phyloP scores from a whole-genome alignment of 2,888 invertebrate species.

The Parelbella ahira region DNA sequence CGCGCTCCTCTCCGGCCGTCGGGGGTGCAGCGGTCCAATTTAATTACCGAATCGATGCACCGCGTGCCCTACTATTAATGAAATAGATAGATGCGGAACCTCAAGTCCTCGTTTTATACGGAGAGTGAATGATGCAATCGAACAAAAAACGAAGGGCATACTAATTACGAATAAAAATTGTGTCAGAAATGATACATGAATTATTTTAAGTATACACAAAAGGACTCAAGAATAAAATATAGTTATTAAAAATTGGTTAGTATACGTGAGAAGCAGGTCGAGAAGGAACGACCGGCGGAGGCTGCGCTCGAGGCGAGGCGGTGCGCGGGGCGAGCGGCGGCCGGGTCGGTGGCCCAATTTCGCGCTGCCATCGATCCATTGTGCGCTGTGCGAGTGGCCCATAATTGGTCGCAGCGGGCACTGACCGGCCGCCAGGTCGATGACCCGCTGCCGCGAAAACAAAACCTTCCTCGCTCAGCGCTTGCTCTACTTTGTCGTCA shows the following conservation, averaged over 20 bases:
- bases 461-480: slow-evolving; percentile 61
- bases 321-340: slow-evolving; percentile 47
- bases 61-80: slow-evolving; percentile 18
- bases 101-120: slow-evolving; percentile 2
- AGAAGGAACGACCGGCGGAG: slow-evolving; percentile 37
- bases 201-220: too few relatives aligned
- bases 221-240: background rate
- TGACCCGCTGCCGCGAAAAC: slow-evolving; percentile 73
- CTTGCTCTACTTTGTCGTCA: slow-evolving; percentile 27
- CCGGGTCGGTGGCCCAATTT: slow-evolving; percentile 71
- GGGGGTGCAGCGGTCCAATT: slow-evolving; percentile 70
- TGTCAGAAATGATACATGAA: too few relatives aligned
- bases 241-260: slow-evolving; percentile 17
- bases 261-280: slow-evolving; percentile 9
- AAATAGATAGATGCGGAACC: slow-evolving; percentile 11
- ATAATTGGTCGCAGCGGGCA: slow-evolving; percentile 80
- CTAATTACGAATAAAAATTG: too few relatives aligned
- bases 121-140: background rate
- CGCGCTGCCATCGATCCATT: slow-evolving; percentile 79
- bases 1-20: slow-evolving; percentile 60
- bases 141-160: too few relatives aligned
- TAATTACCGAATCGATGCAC: slow-evolving; percentile 43
- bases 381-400: slow-evolving; percentile 80
- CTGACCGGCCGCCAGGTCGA: slow-evolving; percentile 74
- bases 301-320: slow-evolving; percentile 32